Percentiles rank a stretch among this genome's conserved stretches.
phyloP scores from a whole-genome alignment of 2,797 vertebrate genomes.

The Gallinago stenura region DNA sequence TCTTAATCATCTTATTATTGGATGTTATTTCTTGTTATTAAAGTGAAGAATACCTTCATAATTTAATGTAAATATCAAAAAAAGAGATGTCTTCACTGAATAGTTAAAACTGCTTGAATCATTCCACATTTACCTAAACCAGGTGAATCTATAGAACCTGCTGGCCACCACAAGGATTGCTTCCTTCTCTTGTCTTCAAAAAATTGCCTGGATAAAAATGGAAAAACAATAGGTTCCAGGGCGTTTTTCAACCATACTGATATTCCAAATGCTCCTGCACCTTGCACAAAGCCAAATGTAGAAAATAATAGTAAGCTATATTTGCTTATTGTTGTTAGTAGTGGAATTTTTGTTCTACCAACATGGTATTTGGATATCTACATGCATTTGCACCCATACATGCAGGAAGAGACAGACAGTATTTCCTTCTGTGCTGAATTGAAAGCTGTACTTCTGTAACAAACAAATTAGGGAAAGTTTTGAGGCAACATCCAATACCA shows the following conservation, averaged over 20 bases:
- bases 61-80: neutral
- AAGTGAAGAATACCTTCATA: neutral
- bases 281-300: neutral
- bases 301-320: neutral
- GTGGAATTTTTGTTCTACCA: neutral
- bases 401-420: neutral
- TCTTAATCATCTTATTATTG: neutral
- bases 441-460: constrained; percentile 56
- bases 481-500: constrained; percentile 37
- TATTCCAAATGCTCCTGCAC: neutral
- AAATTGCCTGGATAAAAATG: neutral
- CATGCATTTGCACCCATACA: neutral
- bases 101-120: neutral
- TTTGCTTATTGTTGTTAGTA: neutral
- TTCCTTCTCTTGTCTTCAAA: neutral
- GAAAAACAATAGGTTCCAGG: neutral
- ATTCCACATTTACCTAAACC: neutral
- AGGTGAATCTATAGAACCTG: neutral
- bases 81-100: neutral
- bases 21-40: neutral
- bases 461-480: constrained; percentile 67
- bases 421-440: neutral
- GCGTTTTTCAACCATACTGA: neutral
- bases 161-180: neutral
- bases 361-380: neutral